Conservation (phyloP, 2,113 vertebrate genomes). For the Salminus brasiliensis region DNA sequence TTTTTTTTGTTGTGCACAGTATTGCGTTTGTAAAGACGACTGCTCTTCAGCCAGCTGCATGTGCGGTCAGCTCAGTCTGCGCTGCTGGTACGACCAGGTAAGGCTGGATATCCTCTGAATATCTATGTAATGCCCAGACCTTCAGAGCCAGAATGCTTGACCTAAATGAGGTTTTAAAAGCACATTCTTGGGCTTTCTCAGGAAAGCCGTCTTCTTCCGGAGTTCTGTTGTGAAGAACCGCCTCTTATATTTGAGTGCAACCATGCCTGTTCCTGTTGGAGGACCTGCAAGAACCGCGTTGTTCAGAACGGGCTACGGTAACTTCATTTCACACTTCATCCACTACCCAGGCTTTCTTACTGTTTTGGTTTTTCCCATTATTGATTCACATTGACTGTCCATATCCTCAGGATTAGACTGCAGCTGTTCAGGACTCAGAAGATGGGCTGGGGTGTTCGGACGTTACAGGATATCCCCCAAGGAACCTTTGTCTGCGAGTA, state of each 20-base stretch:
- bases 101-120: constrained; percentile 47
- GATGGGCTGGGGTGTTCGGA: constrained; percentile 94
- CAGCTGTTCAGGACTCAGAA: constrained; percentile 90
- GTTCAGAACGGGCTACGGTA: constrained; percentile 97
- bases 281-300: constrained; percentile 92
- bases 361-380: background rate
- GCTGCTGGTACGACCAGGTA: constrained; percentile 98
- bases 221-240: constrained; percentile 92
- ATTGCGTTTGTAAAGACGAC: constrained; percentile 95
- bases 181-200: constrained; percentile 53
- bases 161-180: background rate
- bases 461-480: constrained; percentile 90
- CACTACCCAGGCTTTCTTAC: background rate
- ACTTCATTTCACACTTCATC: constrained; percentile 1
- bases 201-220: constrained; percentile 91
- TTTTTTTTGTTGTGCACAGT: constrained; percentile 72
- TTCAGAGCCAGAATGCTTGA: background rate
- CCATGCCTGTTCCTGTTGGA: constrained; percentile 96
- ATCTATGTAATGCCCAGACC: background rate
- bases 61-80: constrained; percentile 97
- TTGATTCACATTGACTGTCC: constrained; percentile 16
- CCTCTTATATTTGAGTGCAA: constrained; percentile 97
- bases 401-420: constrained; percentile 81
- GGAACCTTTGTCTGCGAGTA: constrained; percentile 97
- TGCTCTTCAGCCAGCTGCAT: constrained; percentile 97